Base-by-base conservation (phyloP, 2,797 vertebrate species). In the Anas georgica region DNA sequence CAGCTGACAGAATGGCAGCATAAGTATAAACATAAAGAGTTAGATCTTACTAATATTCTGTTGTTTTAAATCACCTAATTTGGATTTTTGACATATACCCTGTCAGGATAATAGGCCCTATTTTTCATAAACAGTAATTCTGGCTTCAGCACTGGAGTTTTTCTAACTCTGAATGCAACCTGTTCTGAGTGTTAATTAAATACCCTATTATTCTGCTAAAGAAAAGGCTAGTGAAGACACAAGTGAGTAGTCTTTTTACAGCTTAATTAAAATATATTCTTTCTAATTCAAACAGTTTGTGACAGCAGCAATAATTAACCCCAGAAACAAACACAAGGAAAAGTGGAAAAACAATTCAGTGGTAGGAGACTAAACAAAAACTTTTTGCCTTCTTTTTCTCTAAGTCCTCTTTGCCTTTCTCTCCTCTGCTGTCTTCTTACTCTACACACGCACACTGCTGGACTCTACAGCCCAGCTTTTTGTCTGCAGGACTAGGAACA, bases 251-350 rank as follows among this genome's bases (percentile, higher is more conserved):
- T 25, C 23, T 82, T 97, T 84, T 86, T 59, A 86, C 33, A 41
- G 31, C 87, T 92, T 91, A 95, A 86, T 83, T 89, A 74, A 87
- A 93, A 31, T 35, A 78, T 84, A 78, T 94, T 82, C 31, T 86
- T 73, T 54, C 60, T 88, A 82, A 91, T 90, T 78, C 55, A 87
- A 87, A 70, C 17, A 62, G 43, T 92, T 93, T 94, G 35, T 88
- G 59, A 91, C 48, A 91, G 52, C 33, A 88, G 60, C 17, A 93
- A 69, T 74, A 84, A 80, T 94, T 79, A 92, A 94, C 64, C 28
- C 9, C 58, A 78, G 31, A 92, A 52, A 76, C 7, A 95, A 64
- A 81, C 43, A 70, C 2, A 67, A 88, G 29, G 48, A 91, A 55
- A 88, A 58, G 21, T 16, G 28, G 10, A 35, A 60, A 83, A 33